phyloP scores from a whole-genome alignment of 2,888 invertebrate genomes.

The Dryadula phaetusa region DNA sequence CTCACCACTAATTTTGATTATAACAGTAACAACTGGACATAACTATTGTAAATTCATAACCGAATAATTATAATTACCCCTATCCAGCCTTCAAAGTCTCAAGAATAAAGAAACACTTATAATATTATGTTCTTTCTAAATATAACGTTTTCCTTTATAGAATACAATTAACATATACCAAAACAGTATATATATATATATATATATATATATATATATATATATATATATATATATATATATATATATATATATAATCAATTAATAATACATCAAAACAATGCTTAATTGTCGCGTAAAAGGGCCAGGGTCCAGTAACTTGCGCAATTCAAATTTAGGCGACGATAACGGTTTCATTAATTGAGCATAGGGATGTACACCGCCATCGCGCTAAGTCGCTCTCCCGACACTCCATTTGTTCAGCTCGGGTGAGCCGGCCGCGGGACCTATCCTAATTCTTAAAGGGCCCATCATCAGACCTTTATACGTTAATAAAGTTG shows the following conservation, averaged over 20 bases:
- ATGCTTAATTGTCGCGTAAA: constrained; percentile 21
- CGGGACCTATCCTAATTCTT: constrained; percentile 83
- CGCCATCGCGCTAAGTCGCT: constrained; percentile 64
- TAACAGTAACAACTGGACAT: neutral
- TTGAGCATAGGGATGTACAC: constrained; percentile 68
- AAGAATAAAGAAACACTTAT: too few species aligned
- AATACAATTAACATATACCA: neutral
- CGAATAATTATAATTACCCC: too few species aligned
- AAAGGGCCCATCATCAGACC: constrained; percentile 83
- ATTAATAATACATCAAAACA: constrained; percentile 20
- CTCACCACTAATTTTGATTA: neutral
- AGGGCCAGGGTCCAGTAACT: constrained; percentile 29
- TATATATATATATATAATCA: constrained; percentile 11
- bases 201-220: constrained; percentile 5
- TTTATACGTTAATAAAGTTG: constrained; percentile 85
- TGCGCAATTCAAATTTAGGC: constrained; percentile 69
- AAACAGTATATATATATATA: constrained; percentile 8
- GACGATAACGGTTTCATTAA: constrained; percentile 72
- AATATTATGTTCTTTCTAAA: neutral
- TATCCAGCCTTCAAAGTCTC: too few species aligned
- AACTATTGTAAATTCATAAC: neutral
- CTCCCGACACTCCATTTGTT: constrained; percentile 80
- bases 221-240: constrained; percentile 5
- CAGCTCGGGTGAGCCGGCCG: constrained; percentile 68
- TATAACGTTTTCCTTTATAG: neutral